These are phyloP conservation scores for Scolopax mira DNA, from an alignment of 2,113 vertebrate genomes.

Conservation along the genomic window DNA sequence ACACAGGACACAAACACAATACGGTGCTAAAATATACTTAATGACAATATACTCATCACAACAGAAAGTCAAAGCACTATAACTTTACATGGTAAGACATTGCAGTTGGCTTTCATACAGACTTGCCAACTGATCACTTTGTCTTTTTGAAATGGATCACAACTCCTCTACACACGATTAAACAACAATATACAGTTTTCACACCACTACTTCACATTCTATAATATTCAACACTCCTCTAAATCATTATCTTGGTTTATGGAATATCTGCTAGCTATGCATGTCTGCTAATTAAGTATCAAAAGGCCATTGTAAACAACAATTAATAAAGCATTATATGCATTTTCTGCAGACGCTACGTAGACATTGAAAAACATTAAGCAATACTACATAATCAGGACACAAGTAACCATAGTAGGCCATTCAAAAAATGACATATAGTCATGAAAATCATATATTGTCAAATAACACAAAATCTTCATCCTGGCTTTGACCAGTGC, in stretches of 20 bases:
- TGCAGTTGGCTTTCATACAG: background rate
- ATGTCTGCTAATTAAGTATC: conserved; percentile 24
- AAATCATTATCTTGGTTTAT: conserved; percentile 38
- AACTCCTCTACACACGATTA: conserved; percentile 33
- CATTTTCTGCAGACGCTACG: conserved; percentile 44
- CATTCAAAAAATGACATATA: conserved; percentile 35
- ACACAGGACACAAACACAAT: background rate
- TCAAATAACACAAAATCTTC: background rate
- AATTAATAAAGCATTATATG: conserved; percentile 7
- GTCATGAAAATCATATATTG: background rate
- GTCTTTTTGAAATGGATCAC: background rate
- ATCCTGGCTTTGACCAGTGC: background rate
- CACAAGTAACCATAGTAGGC: background rate
- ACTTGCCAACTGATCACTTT: background rate
- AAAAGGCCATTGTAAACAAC: conserved; percentile 63
- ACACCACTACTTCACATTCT: conserved; percentile 8
- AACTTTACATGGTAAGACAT: background rate
- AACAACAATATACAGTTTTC: conserved; percentile 31
- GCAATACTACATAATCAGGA: background rate
- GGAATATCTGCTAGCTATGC: background rate
- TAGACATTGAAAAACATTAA: background rate
- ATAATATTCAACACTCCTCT: conserved; percentile 36
- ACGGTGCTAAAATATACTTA: background rate
- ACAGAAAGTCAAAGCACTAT: background rate
- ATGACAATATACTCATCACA: background rate